phyloP scores from a whole-genome alignment of 2,888 invertebrate genomes.

The Campoletis raptor region DNA sequence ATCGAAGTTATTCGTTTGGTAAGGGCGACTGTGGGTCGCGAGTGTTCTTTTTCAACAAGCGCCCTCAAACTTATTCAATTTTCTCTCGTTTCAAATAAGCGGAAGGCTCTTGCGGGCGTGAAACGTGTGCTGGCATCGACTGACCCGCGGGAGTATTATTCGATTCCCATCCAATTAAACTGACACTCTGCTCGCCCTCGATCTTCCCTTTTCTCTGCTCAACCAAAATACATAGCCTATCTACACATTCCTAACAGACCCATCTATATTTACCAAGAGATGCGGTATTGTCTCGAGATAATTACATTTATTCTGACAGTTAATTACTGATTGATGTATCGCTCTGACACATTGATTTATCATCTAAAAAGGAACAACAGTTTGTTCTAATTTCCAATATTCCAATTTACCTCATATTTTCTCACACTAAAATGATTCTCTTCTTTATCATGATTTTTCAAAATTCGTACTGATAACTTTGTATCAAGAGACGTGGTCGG shows the following conservation, averaged over 20 bases:
- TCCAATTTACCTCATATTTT: not conserved
- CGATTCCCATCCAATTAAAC: conserved; percentile 72
- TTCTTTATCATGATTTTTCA: not conserved
- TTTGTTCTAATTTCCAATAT: not conserved
- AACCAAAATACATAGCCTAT: conserved; percentile 19
- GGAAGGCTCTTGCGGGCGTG: conserved; percentile 49
- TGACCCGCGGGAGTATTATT: conserved; percentile 64
- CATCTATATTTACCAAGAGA: conserved; percentile 28
- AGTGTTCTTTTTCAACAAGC: conserved; percentile 31
- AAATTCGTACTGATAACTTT: not conserved
- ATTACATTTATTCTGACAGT: conserved; percentile 4
- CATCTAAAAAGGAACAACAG: not conserved
- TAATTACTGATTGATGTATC: conserved; percentile 13
- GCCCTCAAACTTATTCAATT: conserved; percentile 67
- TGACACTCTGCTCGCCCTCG: conserved; percentile 57
- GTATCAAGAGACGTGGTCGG: too few species aligned
- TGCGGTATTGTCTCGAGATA: not conserved
- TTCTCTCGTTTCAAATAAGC: conserved; percentile 65
- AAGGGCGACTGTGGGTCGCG: conserved; percentile 25
- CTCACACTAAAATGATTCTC: not conserved
- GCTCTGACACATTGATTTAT: not conserved
- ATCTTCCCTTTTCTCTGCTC: conserved; percentile 30
- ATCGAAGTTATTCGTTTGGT: conserved; percentile 66
- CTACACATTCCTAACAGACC: conserved; percentile 22
- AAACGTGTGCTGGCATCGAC: conserved; percentile 55